Conservation (phyloP, 2,797 vertebrate species). For the Lycodopsis pacificus region DNA sequence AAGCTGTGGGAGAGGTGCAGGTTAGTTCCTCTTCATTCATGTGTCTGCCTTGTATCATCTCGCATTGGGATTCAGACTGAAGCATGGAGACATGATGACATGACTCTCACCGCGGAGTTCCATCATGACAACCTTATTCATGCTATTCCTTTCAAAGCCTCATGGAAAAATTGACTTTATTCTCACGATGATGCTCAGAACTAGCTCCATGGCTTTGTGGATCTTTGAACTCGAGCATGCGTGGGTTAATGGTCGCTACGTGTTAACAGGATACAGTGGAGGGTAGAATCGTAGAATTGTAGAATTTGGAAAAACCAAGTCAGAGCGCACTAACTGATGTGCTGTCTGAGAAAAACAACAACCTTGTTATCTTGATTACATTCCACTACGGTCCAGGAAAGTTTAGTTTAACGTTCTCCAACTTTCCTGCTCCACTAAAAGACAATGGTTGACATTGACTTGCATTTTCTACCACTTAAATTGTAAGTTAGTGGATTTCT, state of each 20-base stretch:
- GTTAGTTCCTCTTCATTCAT: neutral
- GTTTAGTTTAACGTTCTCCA: too few species aligned
- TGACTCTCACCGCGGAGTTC: neutral
- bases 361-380: too few species aligned
- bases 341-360: too few species aligned
- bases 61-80: neutral
- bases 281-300: neutral
- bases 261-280: neutral
- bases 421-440: neutral
- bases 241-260: neutral
- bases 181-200: neutral
- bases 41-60: neutral
- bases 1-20: neutral
- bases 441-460: conserved; percentile 17
- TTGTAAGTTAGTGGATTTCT: conserved; percentile 27
- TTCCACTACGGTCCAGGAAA: too few species aligned
- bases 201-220: neutral
- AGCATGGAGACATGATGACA: neutral
- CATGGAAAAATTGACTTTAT: neutral
- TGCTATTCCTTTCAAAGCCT: neutral
- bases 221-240: neutral
- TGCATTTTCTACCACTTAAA: conserved; percentile 2
- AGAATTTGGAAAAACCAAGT: neutral
- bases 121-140: conserved; percentile 1
- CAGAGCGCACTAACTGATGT: neutral